Conservation (phyloP, 2,888 invertebrate species). For the Lordiphosa andalusiaca region DNA sequence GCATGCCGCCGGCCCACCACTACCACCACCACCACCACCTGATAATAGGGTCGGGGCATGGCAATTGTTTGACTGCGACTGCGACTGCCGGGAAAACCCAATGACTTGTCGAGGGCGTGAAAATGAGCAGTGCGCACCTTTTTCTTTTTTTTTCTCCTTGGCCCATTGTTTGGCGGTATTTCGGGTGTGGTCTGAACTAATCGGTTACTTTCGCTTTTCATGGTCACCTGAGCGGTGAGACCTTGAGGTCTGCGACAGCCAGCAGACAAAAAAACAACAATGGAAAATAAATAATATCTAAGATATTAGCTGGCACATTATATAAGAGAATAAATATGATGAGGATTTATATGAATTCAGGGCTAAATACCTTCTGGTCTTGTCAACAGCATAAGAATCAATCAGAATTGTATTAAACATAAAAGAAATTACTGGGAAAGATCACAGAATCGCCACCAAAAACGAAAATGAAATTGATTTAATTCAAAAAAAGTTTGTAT, state of each 20-base stretch:
- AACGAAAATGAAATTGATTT: too few species aligned
- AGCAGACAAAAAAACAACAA: too few species aligned
- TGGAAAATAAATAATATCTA: not conserved
- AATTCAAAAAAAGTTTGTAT: too few species aligned
- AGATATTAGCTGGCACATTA: too few species aligned
- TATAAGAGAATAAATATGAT: too few species aligned
- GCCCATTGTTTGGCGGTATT: conserved; percentile 8
- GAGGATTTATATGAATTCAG: too few species aligned
- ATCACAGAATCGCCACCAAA: too few species aligned
- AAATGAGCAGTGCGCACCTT: conserved; percentile 1
- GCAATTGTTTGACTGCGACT: conserved; percentile 39
- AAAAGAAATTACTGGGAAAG: too few species aligned
- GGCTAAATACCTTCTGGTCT: too few species aligned
- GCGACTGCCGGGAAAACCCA: conserved; percentile 25
- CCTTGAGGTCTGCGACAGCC: conserved; percentile 19
- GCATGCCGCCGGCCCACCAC: not conserved
- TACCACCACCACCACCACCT: conserved; percentile 26
- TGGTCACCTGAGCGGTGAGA: conserved; percentile 6
- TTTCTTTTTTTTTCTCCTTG: not conserved
- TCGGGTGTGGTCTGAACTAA: conserved; percentile 23
- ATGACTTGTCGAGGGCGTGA: conserved; percentile 1
- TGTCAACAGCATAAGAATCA: too few species aligned
- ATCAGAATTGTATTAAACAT: too few species aligned
- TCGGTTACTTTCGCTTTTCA: conserved; percentile 36
- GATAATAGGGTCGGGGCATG: too few species aligned